Percentiles rank a stretch among this genome's conserved stretches.
phyloP scores from a whole-genome alignment of 2,797 vertebrate genomes.

The Sylvilagus floridanus region DNA sequence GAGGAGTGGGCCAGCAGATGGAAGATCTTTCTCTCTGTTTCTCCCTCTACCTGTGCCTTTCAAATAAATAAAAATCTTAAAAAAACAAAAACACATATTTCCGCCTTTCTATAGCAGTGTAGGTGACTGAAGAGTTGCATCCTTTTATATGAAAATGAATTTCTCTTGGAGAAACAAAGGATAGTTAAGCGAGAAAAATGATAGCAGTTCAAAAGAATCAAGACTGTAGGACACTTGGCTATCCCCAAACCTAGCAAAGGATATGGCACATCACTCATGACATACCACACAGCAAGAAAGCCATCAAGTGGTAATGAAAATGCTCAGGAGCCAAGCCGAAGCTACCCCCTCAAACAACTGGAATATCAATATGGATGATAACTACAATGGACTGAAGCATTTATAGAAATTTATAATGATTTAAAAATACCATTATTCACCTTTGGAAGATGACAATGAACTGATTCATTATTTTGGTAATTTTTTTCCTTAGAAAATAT shows the following conservation, averaged over 20 bases:
- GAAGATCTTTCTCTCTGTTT: too few species aligned
- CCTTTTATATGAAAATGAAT: constrained; percentile 16
- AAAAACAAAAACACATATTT: neutral
- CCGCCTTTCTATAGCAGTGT: neutral
- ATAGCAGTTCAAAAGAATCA: neutral
- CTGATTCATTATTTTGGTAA: neutral
- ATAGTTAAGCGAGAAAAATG: neutral
- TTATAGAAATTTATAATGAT: constrained; percentile 5
- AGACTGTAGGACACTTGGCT: neutral
- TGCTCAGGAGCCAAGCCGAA: constrained; percentile 18
- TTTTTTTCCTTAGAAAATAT: constrained; percentile 43
- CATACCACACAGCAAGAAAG: constrained; percentile 7
- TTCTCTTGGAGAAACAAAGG: constrained; percentile 9
- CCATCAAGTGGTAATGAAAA: neutral
- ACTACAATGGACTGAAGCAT: neutral
- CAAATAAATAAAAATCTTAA: neutral
- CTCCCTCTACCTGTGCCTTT: too few species aligned
- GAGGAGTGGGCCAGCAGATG: too few species aligned
- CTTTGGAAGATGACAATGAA: constrained; percentile 22
- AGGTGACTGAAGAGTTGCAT: neutral
- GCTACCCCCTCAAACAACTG: neutral
- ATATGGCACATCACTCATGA: neutral
- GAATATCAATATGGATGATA: neutral
- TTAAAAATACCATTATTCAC: neutral
- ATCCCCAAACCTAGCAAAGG: neutral